These are phyloP conservation scores for Drosophila fuyamai DNA, from an alignment of 1,140 invertebrate species.

Conservation along the genomic window DNA sequence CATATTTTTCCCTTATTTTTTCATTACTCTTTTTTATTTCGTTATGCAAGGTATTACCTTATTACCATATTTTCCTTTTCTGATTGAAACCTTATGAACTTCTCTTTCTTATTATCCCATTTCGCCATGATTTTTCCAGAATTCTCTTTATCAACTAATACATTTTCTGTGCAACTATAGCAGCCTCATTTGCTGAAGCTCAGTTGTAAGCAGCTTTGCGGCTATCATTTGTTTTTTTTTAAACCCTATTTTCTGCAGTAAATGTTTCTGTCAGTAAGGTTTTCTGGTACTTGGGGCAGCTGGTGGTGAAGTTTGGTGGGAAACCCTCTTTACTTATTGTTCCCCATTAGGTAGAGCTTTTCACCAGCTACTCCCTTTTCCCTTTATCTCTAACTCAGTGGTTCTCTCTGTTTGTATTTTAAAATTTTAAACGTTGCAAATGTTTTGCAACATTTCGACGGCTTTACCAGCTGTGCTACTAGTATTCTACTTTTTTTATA, in stretches of 20 bases:
- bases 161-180: slow-evolving; percentile 25
- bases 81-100: slow-evolving; percentile 10
- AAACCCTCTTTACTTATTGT: slow-evolving; percentile 41
- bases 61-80: background rate
- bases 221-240: slow-evolving; percentile 6
- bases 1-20: background rate
- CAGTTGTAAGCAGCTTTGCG: slow-evolving; percentile 39
- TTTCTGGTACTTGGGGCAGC: slow-evolving; percentile 31
- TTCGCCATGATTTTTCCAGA: background rate
- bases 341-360: slow-evolving; percentile 43
- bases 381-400: slow-evolving; percentile 1
- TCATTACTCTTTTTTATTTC: background rate
- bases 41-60: background rate
- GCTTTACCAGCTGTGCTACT: slow-evolving; percentile 37
- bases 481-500: slow-evolving; percentile 34
- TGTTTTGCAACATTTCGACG: slow-evolving; percentile 50
- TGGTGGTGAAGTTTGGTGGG: slow-evolving; percentile 19
- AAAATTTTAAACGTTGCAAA: slow-evolving; percentile 50
- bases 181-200: slow-evolving; percentile 35
- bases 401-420: slow-evolving; percentile 38
- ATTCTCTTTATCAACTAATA: slow-evolving; percentile 19
- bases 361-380: background rate
- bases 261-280: slow-evolving; percentile 45
- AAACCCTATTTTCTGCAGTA: slow-evolving; percentile 34
- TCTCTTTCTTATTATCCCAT: slow-evolving; percentile 10